Base-by-base conservation (phyloP, 2,888 invertebrate species). In the Trichopria drosophilae region DNA sequence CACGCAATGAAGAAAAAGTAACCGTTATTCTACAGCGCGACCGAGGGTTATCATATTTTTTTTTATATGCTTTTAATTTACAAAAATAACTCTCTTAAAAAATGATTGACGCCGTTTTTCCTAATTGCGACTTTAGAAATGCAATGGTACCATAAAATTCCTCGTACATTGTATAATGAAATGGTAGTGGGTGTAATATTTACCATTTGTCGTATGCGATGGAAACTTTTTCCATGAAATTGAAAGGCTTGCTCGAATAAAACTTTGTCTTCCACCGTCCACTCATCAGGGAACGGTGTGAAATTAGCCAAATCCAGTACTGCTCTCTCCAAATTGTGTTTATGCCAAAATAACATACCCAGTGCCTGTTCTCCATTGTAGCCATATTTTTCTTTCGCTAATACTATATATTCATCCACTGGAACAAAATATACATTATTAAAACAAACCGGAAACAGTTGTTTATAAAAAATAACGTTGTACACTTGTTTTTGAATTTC, bases 301-400 rank as follows among this genome's bases (percentile, higher is more conserved):
- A 96, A 98, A 76, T 97, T 97, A 2, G 95, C 91, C 64, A 98
- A 81, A 73, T 97, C 97, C 75, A 90, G 80, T 15, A 95, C 87
- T 6, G 97, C 96, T 66, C 91, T 83, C 62, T 90, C 93, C 53
- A 97, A 81, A 75, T 96, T 93, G 77, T 97, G 96, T 78, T 95
- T 94, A 72, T 97, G 96, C 95, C 96, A 98, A 76, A 94, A 96
- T 28, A 98, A 79, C 93, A 98, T 94, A 9, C 97, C 97, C 51
- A 98, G 79, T 15, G 97, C 96, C 79, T 97, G 96, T 78, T 97
- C 96, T 31, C 93, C 93, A 77, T 95, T 96, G 69, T 97, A 97
- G 24, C 95, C 94, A 81, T 93, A 96, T 75, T 95, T 96, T 73
- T 96, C 96, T 77, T 95, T 96, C 15, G 96, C 93, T 62, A 94